Evolutionary conservation across 1,140 invertebrate genomes (phyloP).

Genomic region (Drosophila murphyi): DNA sequence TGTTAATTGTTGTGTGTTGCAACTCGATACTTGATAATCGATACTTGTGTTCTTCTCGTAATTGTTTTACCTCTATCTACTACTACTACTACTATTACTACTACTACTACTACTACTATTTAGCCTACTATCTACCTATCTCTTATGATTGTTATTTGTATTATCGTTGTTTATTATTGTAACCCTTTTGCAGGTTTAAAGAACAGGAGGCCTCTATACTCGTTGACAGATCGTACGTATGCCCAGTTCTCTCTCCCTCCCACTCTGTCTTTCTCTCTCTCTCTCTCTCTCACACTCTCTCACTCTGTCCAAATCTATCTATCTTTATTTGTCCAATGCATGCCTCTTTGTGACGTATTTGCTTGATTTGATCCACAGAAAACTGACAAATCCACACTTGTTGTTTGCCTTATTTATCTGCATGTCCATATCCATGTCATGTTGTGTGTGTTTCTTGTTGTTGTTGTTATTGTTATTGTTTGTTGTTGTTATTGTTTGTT

Average conservation of each 20-base stretch:
- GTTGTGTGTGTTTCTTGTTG: neutral
- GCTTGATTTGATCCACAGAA: neutral
- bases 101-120: neutral
- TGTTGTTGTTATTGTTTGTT: no score
- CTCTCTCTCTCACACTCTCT: constrained; percentile 30
- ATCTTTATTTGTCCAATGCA: constrained; percentile 39
- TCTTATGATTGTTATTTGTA: constrained; percentile 84
- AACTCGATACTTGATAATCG: constrained; percentile 25
- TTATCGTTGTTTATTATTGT: constrained; percentile 85
- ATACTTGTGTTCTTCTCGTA: constrained; percentile 18
- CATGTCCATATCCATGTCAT: neutral
- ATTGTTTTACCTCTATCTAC: constrained; percentile 22
- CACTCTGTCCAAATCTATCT: constrained; percentile 18
- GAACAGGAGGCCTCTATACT: constrained; percentile 91
- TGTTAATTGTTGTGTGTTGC: constrained; percentile 26
- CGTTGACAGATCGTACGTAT: constrained; percentile 94
- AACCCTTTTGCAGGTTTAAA: constrained; percentile 92
- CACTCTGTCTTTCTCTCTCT: constrained; percentile 20
- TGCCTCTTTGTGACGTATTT: constrained; percentile 31
- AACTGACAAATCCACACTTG: no score
- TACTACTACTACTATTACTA: neutral
- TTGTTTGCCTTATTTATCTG: constrained; percentile 13
- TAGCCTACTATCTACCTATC: constrained; percentile 20
- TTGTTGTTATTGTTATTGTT: no score
- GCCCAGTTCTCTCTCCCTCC: constrained; percentile 54